Conservation (phyloP, 2,888 invertebrate genomes). For the Anagyrus pseudococci region DNA sequence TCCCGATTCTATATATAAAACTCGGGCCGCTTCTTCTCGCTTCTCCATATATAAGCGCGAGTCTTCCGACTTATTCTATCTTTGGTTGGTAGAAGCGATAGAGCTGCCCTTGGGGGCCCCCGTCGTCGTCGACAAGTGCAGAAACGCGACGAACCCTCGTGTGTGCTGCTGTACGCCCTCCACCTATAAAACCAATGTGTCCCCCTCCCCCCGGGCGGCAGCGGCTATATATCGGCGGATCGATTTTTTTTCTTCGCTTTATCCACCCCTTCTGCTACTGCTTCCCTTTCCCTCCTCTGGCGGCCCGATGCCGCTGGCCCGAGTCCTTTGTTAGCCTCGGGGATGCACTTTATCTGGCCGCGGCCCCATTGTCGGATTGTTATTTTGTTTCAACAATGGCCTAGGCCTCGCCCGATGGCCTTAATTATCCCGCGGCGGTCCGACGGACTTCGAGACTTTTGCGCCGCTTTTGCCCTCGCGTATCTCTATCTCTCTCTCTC, state of each 20-base stretch:
- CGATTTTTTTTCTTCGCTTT: neutral
- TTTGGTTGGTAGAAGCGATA: too few relatives aligned
- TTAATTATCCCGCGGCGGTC: neutral
- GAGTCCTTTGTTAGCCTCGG: neutral
- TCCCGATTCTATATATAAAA: too few relatives aligned
- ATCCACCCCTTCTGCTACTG: neutral
- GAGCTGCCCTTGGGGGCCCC: too few relatives aligned
- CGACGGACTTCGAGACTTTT: neutral
- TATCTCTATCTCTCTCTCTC: conserved; percentile 1
- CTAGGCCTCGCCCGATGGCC: too few relatives aligned
- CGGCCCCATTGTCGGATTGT: neutral
- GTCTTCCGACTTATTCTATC: too few relatives aligned
- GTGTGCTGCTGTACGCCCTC: too few relatives aligned
- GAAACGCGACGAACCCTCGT: too few relatives aligned
- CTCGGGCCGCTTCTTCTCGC: too few relatives aligned
- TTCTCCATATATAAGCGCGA: too few relatives aligned
- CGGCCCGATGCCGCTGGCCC: neutral
- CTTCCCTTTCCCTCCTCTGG: neutral
- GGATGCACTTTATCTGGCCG: neutral
- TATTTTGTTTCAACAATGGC: conserved; percentile 3
- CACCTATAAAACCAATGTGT: too few relatives aligned
- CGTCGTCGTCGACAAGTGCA: too few relatives aligned
- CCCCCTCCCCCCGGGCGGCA: too few relatives aligned
- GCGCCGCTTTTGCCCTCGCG: neutral
- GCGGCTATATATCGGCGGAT: neutral